Conservation (phyloP, 2,113 vertebrate genomes). For the Sminthopsis crassicaudata region DNA sequence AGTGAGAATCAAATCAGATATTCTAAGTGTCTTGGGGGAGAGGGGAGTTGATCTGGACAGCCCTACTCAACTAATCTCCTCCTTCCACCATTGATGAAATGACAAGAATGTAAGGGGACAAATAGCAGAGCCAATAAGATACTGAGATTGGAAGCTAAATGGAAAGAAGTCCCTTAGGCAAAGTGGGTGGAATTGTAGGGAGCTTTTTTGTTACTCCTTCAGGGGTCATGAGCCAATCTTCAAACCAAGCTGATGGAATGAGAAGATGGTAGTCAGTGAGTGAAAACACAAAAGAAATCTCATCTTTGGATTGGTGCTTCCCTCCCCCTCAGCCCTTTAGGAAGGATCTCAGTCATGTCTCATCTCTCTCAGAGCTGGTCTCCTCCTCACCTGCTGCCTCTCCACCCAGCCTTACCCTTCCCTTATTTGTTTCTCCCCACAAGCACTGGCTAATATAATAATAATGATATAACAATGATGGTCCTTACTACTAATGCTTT, state of each 20-base stretch:
- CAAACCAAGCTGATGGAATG: background rate
- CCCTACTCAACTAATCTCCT: background rate
- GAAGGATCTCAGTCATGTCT: background rate
- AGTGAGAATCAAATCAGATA: background rate
- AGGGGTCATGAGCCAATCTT: background rate
- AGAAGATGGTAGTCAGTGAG: background rate
- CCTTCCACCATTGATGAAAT: background rate
- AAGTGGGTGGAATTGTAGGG: background rate
- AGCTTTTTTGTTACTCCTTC: background rate
- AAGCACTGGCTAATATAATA: background rate
- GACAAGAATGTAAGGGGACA: background rate
- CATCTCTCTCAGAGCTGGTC: background rate
- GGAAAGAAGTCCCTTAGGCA: background rate
- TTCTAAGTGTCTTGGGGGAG: background rate
- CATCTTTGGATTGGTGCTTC: too few species aligned
- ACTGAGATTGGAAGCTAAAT: background rate
- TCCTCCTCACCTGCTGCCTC: background rate
- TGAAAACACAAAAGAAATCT: background rate
- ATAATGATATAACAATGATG: background rate
- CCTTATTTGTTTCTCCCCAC: background rate
- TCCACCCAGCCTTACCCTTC: too few species aligned
- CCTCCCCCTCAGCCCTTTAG: background rate
- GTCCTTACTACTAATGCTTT: background rate
- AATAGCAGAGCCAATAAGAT: background rate
- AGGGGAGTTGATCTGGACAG: background rate